Percentiles rank a stretch among this genome's conserved stretches.
Conservation (phyloP, 2,113 vertebrate species). For the Megaleporinus macrocephalus region DNA sequence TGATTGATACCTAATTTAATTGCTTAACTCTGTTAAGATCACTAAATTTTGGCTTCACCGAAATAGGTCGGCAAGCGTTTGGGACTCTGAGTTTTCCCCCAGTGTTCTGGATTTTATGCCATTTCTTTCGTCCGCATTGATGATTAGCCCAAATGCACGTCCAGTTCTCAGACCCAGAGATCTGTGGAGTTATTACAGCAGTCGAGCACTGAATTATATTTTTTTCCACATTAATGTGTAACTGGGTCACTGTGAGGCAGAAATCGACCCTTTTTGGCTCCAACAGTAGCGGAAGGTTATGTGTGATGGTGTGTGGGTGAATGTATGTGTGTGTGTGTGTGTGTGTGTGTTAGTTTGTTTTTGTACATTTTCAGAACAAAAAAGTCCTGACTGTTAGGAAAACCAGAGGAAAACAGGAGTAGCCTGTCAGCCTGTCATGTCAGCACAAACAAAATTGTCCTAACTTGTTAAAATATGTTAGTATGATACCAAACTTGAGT, state of each 20-base stretch:
- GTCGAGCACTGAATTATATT: conserved; percentile 20
- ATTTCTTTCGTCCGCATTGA: background rate
- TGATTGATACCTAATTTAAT: background rate
- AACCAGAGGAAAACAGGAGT: background rate
- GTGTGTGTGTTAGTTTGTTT: no score
- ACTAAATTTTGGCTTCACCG: background rate
- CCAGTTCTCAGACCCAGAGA: background rate
- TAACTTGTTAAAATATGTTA: background rate
- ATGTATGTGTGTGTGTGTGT: background rate
- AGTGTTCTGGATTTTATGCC: background rate
- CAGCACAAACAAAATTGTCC: background rate
- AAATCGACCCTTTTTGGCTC: background rate
- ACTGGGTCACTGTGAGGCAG: conserved; percentile 19
- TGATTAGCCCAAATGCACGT: background rate
- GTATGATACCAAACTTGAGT: no score
- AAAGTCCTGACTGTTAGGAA: background rate
- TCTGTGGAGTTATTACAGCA: background rate
- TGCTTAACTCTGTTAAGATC: background rate
- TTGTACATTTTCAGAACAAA: no score
- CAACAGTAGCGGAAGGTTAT: background rate
- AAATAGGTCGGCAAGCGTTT: background rate
- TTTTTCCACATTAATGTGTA: conserved; percentile 34
- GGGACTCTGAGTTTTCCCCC: no score
- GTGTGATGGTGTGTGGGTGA: conserved; percentile 1
- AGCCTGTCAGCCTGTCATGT: background rate